These are phyloP conservation scores for Drosophila arawakana DNA, from an alignment of 1,140 invertebrate species.

Conservation along the genomic window DNA sequence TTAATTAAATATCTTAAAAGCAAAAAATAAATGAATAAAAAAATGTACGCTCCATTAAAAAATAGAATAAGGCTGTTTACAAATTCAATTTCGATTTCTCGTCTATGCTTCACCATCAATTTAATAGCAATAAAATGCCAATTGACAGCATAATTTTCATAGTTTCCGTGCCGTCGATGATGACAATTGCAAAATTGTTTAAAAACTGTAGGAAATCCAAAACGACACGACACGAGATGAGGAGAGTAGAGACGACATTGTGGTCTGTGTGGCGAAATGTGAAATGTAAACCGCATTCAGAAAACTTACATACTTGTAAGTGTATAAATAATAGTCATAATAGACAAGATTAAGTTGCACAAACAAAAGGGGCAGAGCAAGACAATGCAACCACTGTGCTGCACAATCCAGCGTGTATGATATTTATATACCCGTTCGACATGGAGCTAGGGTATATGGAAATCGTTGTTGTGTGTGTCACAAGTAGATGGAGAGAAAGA, in stretches of 20 bases:
- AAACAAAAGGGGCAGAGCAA: conserved; percentile 28
- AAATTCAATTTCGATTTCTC: conserved; percentile 33
- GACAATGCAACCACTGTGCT: conserved; percentile 59
- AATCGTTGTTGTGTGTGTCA: too few relatives aligned
- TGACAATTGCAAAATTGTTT: conserved; percentile 63
- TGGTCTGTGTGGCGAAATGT: conserved; percentile 25
- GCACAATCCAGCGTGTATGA: conserved; percentile 25
- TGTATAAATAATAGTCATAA: conserved; percentile 38
- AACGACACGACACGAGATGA: not conserved
- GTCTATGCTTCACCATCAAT: conserved; percentile 45
- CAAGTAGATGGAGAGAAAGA: too few relatives aligned
- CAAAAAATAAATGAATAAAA: conserved; percentile 8
- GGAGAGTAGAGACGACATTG: conserved; percentile 22
- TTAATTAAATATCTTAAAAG: conserved; percentile 15
- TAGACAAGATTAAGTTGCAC: conserved; percentile 61
- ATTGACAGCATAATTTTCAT: conserved; percentile 69
- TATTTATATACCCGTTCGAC: not conserved
- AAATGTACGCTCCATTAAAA: not conserved
- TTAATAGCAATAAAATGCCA: conserved; percentile 78
- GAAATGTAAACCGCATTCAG: conserved; percentile 53
- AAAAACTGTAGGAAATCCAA: conserved; percentile 19
- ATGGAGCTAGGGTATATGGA: too few relatives aligned
- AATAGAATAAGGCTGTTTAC: conserved; percentile 13
- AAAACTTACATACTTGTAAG: conserved; percentile 26
- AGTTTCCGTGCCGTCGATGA: conserved; percentile 38